Evolutionary conservation across 2,888 invertebrate genomes (phyloP).

Genomic region (Acrobasis suavella): DNA sequence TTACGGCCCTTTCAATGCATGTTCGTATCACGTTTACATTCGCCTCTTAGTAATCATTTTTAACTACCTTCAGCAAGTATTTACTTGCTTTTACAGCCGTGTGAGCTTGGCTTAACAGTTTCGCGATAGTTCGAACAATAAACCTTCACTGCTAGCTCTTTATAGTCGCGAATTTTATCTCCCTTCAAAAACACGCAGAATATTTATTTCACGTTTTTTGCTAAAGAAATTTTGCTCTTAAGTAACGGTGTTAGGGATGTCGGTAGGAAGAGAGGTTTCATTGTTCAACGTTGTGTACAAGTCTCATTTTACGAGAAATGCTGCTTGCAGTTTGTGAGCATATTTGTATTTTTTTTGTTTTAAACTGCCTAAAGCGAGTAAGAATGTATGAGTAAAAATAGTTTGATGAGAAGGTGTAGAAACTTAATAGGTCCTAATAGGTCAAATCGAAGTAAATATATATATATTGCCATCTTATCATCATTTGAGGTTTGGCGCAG

Average conservation of each 20-base stretch:
- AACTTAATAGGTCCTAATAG: too few species aligned
- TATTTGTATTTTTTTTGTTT: constrained; percentile 4
- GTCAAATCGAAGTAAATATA: too few species aligned
- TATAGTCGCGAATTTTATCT: constrained; percentile 68
- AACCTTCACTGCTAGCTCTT: constrained; percentile 63
- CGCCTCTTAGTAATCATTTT: constrained; percentile 36
- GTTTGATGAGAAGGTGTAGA: too few species aligned
- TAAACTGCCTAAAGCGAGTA: not conserved
- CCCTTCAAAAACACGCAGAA: constrained; percentile 63
- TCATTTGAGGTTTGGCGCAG: too few species aligned
- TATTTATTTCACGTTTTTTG: constrained; percentile 42
- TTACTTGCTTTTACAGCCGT: constrained; percentile 48
- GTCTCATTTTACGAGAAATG: constrained; percentile 59
- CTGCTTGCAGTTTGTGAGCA: constrained; percentile 47
- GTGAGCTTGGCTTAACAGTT: constrained; percentile 44
- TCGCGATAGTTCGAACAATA: constrained; percentile 60
- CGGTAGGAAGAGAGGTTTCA: constrained; percentile 28
- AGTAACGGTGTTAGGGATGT: constrained; percentile 25
- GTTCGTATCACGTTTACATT: constrained; percentile 16
- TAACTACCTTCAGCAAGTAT: constrained; percentile 44
- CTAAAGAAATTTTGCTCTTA: constrained; percentile 27
- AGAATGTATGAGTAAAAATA: too few species aligned
- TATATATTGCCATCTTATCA: too few species aligned
- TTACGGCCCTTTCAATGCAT: constrained; percentile 4
- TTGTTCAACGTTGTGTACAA: constrained; percentile 61